Conservation (phyloP, 2,888 invertebrate species). For the Melanargia galathea region DNA sequence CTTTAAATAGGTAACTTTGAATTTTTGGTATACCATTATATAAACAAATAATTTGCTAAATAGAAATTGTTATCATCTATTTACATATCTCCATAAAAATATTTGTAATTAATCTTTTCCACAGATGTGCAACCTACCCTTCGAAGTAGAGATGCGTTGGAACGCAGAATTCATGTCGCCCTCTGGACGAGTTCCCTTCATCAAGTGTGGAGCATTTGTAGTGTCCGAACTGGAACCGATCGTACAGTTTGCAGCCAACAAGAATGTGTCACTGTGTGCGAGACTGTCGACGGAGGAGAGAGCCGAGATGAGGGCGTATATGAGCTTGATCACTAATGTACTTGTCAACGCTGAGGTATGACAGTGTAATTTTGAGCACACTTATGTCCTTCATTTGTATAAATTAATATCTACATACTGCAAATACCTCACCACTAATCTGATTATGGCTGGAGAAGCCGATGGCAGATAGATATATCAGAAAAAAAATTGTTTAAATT, state of each 20-base stretch:
- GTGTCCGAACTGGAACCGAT: conserved; percentile 96
- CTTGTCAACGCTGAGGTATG: conserved; percentile 94
- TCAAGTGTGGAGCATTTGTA: conserved; percentile 94
- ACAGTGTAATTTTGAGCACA: too few relatives aligned
- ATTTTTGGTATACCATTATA: too few relatives aligned
- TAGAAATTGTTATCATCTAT: too few relatives aligned
- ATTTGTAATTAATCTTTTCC: conserved; percentile 26
- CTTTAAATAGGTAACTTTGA: too few relatives aligned
- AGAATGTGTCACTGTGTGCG: conserved; percentile 89
- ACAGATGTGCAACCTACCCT: conserved; percentile 93
- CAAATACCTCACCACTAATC: too few relatives aligned
- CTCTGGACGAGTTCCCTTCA: conserved; percentile 94
- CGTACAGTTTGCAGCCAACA: conserved; percentile 92
- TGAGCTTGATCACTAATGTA: conserved; percentile 93
- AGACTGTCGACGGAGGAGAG: conserved; percentile 88
- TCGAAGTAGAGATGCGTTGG: conserved; percentile 89
- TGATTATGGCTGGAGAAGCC: too few relatives aligned
- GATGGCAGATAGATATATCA: too few relatives aligned
- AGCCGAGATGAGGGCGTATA: conserved; percentile 96
- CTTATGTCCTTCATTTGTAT: too few relatives aligned
- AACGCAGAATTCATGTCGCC: conserved; percentile 99
- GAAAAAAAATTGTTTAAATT: too few relatives aligned
- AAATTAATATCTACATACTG: too few relatives aligned
- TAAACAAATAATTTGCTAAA: too few relatives aligned
- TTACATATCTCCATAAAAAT: too few relatives aligned